Base-by-base conservation (phyloP, 1,140 invertebrate species). In the Caenorhabditis latens region DNA sequence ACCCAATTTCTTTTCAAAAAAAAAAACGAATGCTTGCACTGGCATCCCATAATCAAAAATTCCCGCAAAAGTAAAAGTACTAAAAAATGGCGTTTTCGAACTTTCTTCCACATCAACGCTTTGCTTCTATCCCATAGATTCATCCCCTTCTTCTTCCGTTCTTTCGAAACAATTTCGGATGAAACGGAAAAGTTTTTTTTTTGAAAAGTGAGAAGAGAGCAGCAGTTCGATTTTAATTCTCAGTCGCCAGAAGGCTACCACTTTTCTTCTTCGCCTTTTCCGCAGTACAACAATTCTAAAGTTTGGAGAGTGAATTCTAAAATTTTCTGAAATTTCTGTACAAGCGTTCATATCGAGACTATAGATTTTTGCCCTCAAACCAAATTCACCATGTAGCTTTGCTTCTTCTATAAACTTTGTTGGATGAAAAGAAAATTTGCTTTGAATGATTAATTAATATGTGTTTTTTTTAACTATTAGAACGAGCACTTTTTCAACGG, bases 161-260 rank as follows among this genome's bases (percentile, higher is more conserved):
- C 40, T 63, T 63, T 50, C 46, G 32, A 79, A 43, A 79, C 71
- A 79, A 14, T 71, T 46, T 48, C 9, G 16, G 4, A n/a, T 24
- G 53, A 11, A 21, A 79, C 21, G 21, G 11, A 46, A 53, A 53
- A 19, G 1, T 8, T 79, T 79, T 79, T 79, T 79, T 63, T 32
- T n/a, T 19, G 42, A 50, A 50, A 50, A 50, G 71, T 50, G 46
- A 21, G 46, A 79, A 79, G 53, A 50, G 40, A 50, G 46, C 46
- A 50, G 71, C 21, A 46, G 65, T 71, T 71, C 65, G 40, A 79
- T 79, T 79, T 79, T 79, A 79, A 79, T 79, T 79, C 71, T 79
- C 21, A 11, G 42, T 19, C 21, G 14, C 40, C 42, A 11, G 11
- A n/a, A 16, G n/a, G 9, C 61, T 40, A 40, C 57, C 8, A 4